These are phyloP conservation scores for Drosophila testacea DNA, from an alignment of 2,888 invertebrate genomes.

Conservation along the genomic window DNA sequence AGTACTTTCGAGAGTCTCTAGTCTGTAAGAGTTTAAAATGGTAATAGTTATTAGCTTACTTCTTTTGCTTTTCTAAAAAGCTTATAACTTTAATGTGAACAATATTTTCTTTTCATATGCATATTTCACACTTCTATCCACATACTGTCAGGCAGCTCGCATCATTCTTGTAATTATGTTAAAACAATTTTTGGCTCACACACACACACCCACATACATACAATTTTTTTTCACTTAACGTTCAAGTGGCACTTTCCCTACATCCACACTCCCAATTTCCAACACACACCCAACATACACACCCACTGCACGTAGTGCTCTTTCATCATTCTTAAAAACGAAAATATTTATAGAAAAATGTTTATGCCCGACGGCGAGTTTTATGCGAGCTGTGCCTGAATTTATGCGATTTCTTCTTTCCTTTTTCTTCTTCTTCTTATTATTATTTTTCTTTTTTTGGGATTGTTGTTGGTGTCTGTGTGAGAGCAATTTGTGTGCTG, in stretches of 20 bases:
- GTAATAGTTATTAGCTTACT: background rate
- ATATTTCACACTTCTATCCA: slow-evolving; percentile 1
- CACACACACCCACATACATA: slow-evolving; percentile 14
- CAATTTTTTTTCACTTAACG: slow-evolving; percentile 48
- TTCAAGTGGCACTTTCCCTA: slow-evolving; percentile 26
- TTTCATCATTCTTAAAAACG: slow-evolving; percentile 52
- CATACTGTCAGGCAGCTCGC: background rate
- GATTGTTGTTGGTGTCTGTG: slow-evolving; percentile 18
- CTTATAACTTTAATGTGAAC: slow-evolving; percentile 1
- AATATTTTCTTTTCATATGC: slow-evolving; percentile 5
- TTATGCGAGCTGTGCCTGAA: slow-evolving; percentile 57
- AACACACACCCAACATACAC: background rate
- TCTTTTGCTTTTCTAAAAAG: background rate
- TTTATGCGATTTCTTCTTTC: slow-evolving; percentile 52
- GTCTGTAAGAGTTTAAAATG: background rate
- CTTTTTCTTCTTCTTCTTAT: slow-evolving; percentile 9
- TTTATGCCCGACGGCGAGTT: slow-evolving; percentile 54
- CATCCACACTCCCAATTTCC: background rate
- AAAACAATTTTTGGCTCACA: slow-evolving; percentile 42
- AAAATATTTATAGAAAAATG: slow-evolving; percentile 64
- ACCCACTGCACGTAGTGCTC: slow-evolving; percentile 20
- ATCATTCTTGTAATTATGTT: slow-evolving; percentile 28
- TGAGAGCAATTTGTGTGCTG: slow-evolving; percentile 48
- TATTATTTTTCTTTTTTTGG: slow-evolving; percentile 3
- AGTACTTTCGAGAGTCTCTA: no score